These are phyloP conservation scores for Sebastes diaconus DNA, from an alignment of 2,797 vertebrate genomes.

Conservation along the genomic window DNA sequence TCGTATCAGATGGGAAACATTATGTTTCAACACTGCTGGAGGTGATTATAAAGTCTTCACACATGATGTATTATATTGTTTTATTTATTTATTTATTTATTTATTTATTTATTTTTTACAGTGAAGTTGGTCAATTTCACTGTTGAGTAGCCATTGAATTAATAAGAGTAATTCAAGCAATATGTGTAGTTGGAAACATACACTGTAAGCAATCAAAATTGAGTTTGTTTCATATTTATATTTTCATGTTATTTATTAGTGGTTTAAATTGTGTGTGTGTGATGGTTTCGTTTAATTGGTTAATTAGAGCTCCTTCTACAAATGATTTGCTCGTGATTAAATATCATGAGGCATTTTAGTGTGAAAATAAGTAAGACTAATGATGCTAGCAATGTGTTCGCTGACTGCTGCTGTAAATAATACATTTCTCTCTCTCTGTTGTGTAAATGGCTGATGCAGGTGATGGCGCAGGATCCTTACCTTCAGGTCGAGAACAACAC, in stretches of 20 bases:
- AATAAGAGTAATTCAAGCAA: neutral
- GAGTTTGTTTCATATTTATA: neutral
- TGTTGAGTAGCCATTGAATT: neutral
- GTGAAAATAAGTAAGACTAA: neutral
- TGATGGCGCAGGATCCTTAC: conserved; percentile 88
- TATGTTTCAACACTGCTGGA: conserved; percentile 87
- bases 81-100: neutral
- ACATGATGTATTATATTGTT: neutral
- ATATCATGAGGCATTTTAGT: neutral
- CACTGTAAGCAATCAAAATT: neutral
- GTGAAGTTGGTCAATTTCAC: neutral
- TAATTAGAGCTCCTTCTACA: neutral
- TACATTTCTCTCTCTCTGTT: neutral
- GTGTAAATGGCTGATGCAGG: conserved; percentile 74
- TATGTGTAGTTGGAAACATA: neutral
- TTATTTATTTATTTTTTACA: neutral
- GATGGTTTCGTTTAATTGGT: neutral
- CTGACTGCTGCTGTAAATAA: neutral
- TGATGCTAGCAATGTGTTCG: neutral
- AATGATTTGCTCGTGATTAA: neutral
- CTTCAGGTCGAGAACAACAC: conserved; percentile 87
- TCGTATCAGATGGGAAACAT: conserved; percentile 91
- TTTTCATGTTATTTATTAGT: neutral
- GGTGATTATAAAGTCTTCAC: conserved; percentile 68
- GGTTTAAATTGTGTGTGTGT: neutral